A percentile compares a stretch with the other conserved stretches of the same genome.
Evolutionary conservation across 2,797 vertebrate genomes (phyloP).

Genomic region (Tinamus major): DNA sequence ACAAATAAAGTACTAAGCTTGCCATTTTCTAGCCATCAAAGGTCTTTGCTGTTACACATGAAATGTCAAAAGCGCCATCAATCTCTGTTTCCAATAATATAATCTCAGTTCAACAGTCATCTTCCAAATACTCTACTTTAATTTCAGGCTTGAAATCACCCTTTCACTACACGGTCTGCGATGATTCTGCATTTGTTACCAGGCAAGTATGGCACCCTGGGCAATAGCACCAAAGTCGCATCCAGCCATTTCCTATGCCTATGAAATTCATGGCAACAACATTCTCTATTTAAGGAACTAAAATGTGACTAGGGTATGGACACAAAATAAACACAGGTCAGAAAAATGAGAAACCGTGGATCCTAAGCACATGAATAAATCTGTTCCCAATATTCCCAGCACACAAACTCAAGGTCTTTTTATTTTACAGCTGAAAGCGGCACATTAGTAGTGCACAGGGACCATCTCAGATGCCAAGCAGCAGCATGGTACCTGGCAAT

Average conservation of each 20-base stretch:
- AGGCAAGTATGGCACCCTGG: background rate
- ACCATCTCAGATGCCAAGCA: background rate
- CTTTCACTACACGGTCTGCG: background rate
- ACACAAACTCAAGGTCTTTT: background rate
- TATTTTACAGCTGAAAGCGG: background rate
- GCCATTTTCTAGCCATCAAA: background rate
- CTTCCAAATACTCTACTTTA: background rate
- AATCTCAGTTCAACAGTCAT: background rate
- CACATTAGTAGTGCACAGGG: background rate
- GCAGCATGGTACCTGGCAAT: background rate
- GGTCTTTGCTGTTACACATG: accelerated
- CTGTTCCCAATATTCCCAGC: background rate
- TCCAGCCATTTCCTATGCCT: background rate
- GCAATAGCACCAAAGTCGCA: accelerated
- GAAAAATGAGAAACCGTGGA: background rate
- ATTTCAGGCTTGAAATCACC: background rate
- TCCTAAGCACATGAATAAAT: background rate
- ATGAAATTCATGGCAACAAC: background rate
- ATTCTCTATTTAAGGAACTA: background rate
- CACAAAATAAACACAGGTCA: background rate
- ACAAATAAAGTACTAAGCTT: background rate
- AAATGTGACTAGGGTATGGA: background rate
- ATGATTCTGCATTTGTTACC: background rate
- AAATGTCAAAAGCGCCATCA: background rate
- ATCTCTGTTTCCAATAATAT: background rate